Evolutionary conservation across 2,113 vertebrate genomes (phyloP), one percentile per base, ranked within the genome.

Genomic region (Leptobrachium leishanense): DNA sequence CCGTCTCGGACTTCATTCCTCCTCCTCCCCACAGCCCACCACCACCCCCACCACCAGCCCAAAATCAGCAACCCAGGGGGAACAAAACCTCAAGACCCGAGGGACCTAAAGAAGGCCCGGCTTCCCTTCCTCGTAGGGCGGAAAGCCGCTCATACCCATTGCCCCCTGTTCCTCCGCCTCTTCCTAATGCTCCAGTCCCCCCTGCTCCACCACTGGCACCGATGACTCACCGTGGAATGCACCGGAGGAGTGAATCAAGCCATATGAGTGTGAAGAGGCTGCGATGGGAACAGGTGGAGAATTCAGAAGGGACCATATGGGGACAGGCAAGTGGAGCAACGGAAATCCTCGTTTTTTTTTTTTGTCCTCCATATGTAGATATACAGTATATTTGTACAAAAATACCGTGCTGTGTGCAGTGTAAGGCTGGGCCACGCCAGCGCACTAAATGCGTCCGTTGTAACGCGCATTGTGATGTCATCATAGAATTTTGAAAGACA

Each of bases 261-360:
- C 97, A 98, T 90, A 97, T 98, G 97, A 99, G 94, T 0, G 96
- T 99, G 82, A 98, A 98, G 87, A 93, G 96, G 75, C 90, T 99
- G 81, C 95, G 97, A n/a, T 99, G 97, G 97, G 96, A 98, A 87
- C 97, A 98, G 83, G 96, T 99, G 90, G 96, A 98, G 86, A 98
- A 98, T 86, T 98, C 97, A 0, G 97, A 99, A 84, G 97, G 97
- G 57, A 99, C 97, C 53, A 99, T 99, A 85, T 99, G 97, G 97
- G 97, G 97, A 2, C 96, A 98, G 95, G 97, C 97, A 86, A 12
- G 90, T 71, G 31, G 20, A 31, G 20, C 20, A 31, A 31, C 1
- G 20, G 20, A 31, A 31, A 31, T 31, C 20, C 20, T 31, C 20
- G 20, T 31, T 31, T 31, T 31, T 31, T 31, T 31, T 31, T 31